phyloP scores from a whole-genome alignment of 2,888 invertebrate genomes.

The Eristalinus aeneus region DNA sequence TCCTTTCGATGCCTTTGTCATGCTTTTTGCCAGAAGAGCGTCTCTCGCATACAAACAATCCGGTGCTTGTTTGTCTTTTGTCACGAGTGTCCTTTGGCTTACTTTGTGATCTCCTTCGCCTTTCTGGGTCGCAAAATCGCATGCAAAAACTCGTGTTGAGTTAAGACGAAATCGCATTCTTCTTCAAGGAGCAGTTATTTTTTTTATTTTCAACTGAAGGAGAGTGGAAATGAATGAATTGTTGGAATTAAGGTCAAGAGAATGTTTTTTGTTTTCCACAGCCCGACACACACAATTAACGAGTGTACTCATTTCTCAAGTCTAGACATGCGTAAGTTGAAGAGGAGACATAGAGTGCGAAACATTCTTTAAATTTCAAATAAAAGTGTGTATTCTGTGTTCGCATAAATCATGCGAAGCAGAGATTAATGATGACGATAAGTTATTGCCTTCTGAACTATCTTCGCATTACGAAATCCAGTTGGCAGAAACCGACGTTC shows the following conservation, averaged over 20 bases:
- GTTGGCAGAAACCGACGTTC: neutral
- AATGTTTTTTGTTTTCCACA: neutral
- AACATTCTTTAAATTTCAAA: neutral
- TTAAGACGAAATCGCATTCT: constrained; percentile 7
- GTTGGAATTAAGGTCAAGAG: constrained; percentile 45
- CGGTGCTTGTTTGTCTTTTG: constrained; percentile 45
- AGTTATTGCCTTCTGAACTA: neutral
- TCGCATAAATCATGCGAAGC: too few species aligned
- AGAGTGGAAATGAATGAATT: neutral
- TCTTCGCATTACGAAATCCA: neutral
- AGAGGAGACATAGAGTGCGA: neutral
- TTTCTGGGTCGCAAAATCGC: neutral
- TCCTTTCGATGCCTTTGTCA: neutral
- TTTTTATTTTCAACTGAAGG: constrained; percentile 45
- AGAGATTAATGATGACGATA: neutral
- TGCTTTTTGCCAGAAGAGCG: constrained; percentile 2
- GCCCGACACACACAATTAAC: neutral
- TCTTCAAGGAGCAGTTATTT: neutral
- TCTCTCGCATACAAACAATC: constrained; percentile 26
- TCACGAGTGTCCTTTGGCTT: constrained; percentile 41
- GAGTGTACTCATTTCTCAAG: constrained; percentile 27
- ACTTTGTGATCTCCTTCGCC: constrained; percentile 27
- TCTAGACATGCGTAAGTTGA: constrained; percentile 33
- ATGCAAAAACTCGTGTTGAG: neutral
- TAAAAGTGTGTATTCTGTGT: too few species aligned